Evolutionary conservation across 2,113 vertebrate species (phyloP).

Genomic region (sheep (Ovis aries)): DNA sequence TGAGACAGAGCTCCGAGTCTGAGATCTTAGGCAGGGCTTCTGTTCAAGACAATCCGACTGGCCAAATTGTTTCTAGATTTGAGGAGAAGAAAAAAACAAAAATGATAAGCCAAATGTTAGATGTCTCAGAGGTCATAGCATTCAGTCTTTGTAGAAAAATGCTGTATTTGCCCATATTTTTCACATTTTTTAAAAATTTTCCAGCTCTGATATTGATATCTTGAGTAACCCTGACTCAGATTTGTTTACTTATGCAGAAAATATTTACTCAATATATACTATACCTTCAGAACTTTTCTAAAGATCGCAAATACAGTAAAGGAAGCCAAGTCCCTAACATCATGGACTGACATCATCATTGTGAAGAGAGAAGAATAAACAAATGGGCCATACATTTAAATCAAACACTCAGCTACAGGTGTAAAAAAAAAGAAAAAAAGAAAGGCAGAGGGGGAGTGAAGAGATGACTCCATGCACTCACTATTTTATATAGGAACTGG

Average conservation of each 20-base stretch:
- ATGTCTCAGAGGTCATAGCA: neutral
- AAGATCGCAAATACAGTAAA: neutral
- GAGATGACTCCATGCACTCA: neutral
- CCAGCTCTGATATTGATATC: neutral
- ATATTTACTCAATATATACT: neutral
- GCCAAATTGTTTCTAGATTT: neutral
- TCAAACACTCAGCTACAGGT: neutral
- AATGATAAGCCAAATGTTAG: neutral
- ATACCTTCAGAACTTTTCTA: neutral
- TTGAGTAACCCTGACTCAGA: neutral
- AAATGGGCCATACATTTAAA: neutral
- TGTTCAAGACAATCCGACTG: too few species aligned
- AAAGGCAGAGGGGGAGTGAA: neutral
- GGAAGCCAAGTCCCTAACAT: neutral
- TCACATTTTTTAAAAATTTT: neutral
- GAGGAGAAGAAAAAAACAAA: neutral
- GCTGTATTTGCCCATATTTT: neutral
- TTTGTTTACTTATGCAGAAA: neutral
- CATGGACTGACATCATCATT: neutral
- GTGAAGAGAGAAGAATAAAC: neutral
- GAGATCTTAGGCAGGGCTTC: neutral
- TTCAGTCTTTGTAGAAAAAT: neutral
- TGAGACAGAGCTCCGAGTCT: rapidly evolving
- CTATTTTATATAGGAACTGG: neutral
- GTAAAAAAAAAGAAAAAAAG: neutral